phyloP scores from a whole-genome alignment of 2,888 invertebrate species.

The Galeopsomyia nigrocyanea region DNA sequence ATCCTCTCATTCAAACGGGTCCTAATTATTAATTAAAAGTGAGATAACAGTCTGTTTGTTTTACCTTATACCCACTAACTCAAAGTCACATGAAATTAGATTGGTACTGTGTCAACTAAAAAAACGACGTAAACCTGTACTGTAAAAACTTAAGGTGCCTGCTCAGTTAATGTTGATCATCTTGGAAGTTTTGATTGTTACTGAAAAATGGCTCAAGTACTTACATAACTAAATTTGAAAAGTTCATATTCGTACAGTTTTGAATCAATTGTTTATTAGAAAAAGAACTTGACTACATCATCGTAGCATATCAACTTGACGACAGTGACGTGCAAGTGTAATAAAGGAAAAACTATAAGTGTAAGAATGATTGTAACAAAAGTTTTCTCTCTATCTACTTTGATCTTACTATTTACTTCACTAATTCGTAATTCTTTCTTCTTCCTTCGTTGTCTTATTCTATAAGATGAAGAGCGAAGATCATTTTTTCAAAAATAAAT shows the following conservation, averaged over 20 bases:
- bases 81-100: too few species aligned
- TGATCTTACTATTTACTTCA: constrained; percentile 21
- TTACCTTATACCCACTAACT: neutral
- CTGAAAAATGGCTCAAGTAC: too few species aligned
- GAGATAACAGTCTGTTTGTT: constrained; percentile 12
- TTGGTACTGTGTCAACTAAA: too few species aligned
- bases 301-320: constrained; percentile 18
- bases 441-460: neutral
- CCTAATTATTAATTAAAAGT: constrained; percentile 11
- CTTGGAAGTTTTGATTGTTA: too few species aligned
- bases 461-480: constrained; percentile 25
- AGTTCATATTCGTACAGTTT: constrained; percentile 31
- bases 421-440: constrained; percentile 7
- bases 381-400: constrained; percentile 14
- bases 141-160: too few species aligned
- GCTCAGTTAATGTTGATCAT: too few species aligned
- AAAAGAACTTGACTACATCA: constrained; percentile 27
- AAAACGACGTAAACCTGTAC: too few species aligned
- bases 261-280: constrained; percentile 27
- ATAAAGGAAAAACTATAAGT: constrained; percentile 29
- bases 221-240: too few species aligned
- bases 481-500: constrained; percentile 31
- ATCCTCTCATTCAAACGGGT: constrained; percentile 33
- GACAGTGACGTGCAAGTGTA: constrained; percentile 18
- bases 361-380: constrained; percentile 32